Evolutionary conservation across 2,113 vertebrate genomes (phyloP).

Genomic region (Procapra przewalskii): DNA sequence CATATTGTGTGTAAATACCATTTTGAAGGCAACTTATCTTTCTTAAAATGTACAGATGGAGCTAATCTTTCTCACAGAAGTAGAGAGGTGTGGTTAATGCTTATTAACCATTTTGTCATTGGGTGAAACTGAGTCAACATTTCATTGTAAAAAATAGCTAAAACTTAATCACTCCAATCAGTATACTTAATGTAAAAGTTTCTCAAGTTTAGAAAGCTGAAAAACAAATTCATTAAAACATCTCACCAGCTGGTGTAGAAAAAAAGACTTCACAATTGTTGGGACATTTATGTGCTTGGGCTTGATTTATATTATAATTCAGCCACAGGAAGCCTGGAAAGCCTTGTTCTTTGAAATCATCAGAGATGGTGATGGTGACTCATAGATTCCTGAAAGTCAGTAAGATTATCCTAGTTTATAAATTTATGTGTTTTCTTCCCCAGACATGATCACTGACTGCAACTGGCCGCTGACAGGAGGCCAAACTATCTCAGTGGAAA

Average conservation of each 20-base stretch:
- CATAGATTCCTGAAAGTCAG: constrained; percentile 44
- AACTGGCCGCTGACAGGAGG: background rate
- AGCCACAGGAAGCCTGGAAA: background rate
- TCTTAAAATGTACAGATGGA: background rate
- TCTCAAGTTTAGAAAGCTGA: background rate
- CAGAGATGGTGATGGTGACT: constrained; percentile 28
- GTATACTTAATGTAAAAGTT: background rate
- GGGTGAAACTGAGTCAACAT: background rate
- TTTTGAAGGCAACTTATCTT: constrained; percentile 24
- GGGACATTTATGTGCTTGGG: background rate
- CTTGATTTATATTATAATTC: background rate
- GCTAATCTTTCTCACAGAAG: background rate
- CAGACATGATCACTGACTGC: background rate
- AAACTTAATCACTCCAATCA: background rate
- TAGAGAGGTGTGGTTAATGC: background rate
- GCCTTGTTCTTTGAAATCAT: constrained; percentile 34
- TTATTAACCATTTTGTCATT: background rate
- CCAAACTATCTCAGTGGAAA: background rate
- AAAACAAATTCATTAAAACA: background rate
- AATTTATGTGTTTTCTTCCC: background rate
- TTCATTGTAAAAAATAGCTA: constrained; percentile 12
- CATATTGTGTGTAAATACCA: background rate
- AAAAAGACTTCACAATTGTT: background rate
- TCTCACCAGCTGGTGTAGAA: background rate
- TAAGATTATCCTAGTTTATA: constrained; percentile 13